Percentiles rank a stretch among this genome's conserved stretches.
phyloP scores from a whole-genome alignment of 2,888 invertebrate species.

The Syritta pipiens region DNA sequence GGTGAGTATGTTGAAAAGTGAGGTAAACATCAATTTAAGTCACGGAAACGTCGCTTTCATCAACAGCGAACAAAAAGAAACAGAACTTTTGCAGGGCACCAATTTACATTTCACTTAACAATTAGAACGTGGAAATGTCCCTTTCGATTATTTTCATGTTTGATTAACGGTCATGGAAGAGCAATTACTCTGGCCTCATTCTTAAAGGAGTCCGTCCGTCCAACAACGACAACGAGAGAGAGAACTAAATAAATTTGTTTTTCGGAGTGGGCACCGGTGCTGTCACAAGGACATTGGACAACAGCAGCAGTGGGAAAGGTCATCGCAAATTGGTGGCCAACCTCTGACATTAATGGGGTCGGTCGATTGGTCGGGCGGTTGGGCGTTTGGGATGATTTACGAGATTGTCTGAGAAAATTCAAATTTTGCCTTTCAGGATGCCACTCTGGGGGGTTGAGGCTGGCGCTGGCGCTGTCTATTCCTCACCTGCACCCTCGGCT shows the following conservation, averaged over 20 bases:
- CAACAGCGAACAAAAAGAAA: neutral
- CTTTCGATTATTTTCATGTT: slow-evolving; percentile 31
- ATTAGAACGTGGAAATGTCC: slow-evolving; percentile 34
- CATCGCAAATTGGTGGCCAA: slow-evolving; percentile 30
- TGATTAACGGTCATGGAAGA: slow-evolving; percentile 29
- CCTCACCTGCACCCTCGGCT: neutral
- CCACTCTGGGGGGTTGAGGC: neutral
- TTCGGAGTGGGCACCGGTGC: neutral
- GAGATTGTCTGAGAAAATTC: slow-evolving; percentile 15
- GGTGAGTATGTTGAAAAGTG: neutral
- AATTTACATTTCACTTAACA: slow-evolving; percentile 22
- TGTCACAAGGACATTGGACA: slow-evolving; percentile 14
- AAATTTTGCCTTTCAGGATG: neutral
- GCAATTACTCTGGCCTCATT: slow-evolving; percentile 16
- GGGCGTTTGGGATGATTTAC: slow-evolving; percentile 16
- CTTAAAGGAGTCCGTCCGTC: too few relatives aligned
- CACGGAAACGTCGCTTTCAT: slow-evolving; percentile 20
- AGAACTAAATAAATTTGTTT: slow-evolving; percentile 17
- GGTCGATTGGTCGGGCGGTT: neutral
- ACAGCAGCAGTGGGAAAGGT: slow-evolving; percentile 10
- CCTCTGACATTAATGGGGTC: slow-evolving; percentile 32
- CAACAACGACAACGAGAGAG: neutral
- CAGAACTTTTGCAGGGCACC: slow-evolving; percentile 4
- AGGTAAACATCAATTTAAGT: slow-evolving; percentile 33
- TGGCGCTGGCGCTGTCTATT: neutral